These are phyloP conservation scores for Neostethus bicornis DNA, from an alignment of 2,797 vertebrate genomes.

Conservation along the genomic window DNA sequence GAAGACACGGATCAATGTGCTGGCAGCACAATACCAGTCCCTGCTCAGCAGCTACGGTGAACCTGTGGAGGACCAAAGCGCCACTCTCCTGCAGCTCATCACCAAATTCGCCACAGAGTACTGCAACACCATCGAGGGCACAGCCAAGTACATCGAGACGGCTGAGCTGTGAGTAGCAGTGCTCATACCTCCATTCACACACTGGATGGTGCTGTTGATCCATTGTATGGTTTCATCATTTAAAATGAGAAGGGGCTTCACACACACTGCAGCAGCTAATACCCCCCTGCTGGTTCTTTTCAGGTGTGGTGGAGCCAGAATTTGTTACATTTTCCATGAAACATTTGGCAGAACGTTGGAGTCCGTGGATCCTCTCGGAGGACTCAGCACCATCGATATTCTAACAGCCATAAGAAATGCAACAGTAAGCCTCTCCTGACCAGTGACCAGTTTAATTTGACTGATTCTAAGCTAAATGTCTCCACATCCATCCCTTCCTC, in stretches of 20 bases:
- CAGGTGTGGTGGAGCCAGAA: slow-evolving; percentile 97
- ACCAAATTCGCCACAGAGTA: slow-evolving; percentile 99
- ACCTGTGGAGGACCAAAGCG: slow-evolving; percentile 95
- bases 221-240: slow-evolving; percentile 61
- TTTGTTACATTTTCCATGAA: slow-evolving; percentile 99
- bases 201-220: slow-evolving; percentile 62
- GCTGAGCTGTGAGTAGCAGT: slow-evolving; percentile 90
- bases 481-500: background rate
- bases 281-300: slow-evolving; percentile 49
- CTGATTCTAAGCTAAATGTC: slow-evolving; percentile 10
- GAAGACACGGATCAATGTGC: slow-evolving; percentile 97
- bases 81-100: slow-evolving; percentile 97
- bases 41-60: slow-evolving; percentile 97
- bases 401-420: slow-evolving; percentile 98
- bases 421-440: slow-evolving; percentile 81
- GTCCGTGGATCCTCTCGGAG: slow-evolving; percentile 96
- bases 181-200: slow-evolving; percentile 12
- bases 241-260: slow-evolving; percentile 45
- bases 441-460: background rate
- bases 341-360: slow-evolving; percentile 97
- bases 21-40: slow-evolving; percentile 97
- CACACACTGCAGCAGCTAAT: slow-evolving; percentile 54
- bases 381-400: slow-evolving; percentile 97
- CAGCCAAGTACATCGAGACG: slow-evolving; percentile 98
- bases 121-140: slow-evolving; percentile 99